These are phyloP conservation scores for Schlechtendalia chinensis DNA, from an alignment of 1,140 invertebrate genomes.

Conservation along the genomic window DNA sequence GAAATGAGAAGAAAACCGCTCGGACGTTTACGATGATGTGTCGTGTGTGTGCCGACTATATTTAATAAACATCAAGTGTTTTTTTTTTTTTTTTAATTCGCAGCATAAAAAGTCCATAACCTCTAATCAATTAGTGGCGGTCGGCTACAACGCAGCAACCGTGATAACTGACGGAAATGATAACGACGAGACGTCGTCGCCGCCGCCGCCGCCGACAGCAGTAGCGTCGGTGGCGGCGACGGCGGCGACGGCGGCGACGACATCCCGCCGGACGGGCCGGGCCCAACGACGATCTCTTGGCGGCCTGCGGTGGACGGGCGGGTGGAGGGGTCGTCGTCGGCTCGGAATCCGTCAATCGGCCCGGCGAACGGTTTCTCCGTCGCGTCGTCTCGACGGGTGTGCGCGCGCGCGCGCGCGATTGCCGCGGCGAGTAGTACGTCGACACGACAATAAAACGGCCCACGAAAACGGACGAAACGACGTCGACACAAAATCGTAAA, in stretches of 20 bases:
- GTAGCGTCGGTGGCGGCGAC: not conserved
- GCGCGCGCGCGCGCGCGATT: too few relatives aligned
- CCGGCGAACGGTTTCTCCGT: not conserved
- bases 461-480: too few relatives aligned
- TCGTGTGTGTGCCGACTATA: not conserved
- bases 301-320: too few relatives aligned
- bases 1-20: not conserved
- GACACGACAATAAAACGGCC: too few relatives aligned
- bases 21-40: too few relatives aligned
- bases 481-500: too few relatives aligned
- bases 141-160: conserved; percentile 40
- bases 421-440: too few relatives aligned
- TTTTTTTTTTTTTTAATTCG: not conserved
- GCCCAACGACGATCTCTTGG: too few relatives aligned
- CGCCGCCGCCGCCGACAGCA: not conserved
- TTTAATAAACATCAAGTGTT: not conserved
- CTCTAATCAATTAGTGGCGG: conserved; percentile 44
- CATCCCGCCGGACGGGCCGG: not conserved
- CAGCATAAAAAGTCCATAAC: conserved; percentile 30
- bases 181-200: not conserved
- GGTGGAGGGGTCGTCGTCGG: not conserved
- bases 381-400: too few relatives aligned
- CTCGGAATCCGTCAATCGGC: not conserved
- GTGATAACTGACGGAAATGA: conserved; percentile 26
- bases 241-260: not conserved